Evolutionary conservation across 2,797 vertebrate species (phyloP), one percentile per base, ranked within the genome.

Genomic region (Potorous gilbertii): DNA sequence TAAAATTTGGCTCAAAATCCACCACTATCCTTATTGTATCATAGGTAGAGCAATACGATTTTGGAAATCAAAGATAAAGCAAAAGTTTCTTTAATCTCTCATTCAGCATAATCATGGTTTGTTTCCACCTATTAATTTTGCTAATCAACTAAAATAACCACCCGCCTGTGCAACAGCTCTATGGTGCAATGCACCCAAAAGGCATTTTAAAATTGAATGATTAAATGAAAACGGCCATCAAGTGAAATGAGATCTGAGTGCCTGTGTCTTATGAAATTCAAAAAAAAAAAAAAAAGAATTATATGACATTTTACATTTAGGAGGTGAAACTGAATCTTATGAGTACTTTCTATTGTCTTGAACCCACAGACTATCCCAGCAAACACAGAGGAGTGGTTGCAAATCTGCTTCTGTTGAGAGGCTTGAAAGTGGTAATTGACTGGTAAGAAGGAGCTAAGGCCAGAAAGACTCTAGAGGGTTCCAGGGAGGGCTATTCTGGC

Each of bases 141-240:
- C 90, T 54, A 54, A 93, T 89, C n/a, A 94, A 34, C 55, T 90
- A 92, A 94, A 92, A 55, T 24, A 93, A 81, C 34, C 52, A 87
- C 9, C 50, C 57, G 14, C 21, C 3, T 0, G 28, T 50, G n/a
- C 52, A 90, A 52, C 50, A 54, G 8, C 54, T 29, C 0, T 21
- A n/a, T 87, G 90, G 40, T 12, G 40, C 4, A 91, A 46, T 0
- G 46, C 90, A 5, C 3, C 54, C 14, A 0, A 94, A 90, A 92
- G 0, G 40, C 18, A 81, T 34, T 90, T 12, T 56, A 56, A 91
- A 94, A 92, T 54, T 14, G 89, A 93, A 94, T 12, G 50, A 87
- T 12, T 56, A 54, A 91, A 94, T 87, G 55, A 16, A 90, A 91
- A 94, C 2, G 27, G 18, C 11, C 56, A 24, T 11, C 1, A 56